Base-by-base conservation (phyloP, 2,888 invertebrate genomes). In the Agrochola macilenta region DNA sequence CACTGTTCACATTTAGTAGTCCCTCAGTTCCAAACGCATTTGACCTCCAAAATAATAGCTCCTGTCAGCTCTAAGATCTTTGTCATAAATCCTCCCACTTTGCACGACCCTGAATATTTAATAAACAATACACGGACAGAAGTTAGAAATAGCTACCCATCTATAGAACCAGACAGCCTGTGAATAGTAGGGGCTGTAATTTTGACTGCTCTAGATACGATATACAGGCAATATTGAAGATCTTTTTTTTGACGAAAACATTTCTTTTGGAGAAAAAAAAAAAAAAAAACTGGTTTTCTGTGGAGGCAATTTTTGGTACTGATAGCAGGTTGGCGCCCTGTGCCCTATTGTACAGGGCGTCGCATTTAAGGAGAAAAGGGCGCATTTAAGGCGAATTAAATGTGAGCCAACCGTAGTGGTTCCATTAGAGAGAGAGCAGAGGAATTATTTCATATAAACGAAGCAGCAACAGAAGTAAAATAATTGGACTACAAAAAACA, bases 71-170 rank as follows among this genome's bases (percentile, higher is more conserved):
- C 17, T 17, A 35, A 69, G 60, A 66, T 57, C 39, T 5, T 61
- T 81, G 30, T 54, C 54, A 49, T 70, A 65, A 82, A 76, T 75
- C 39, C 26, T 58, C n/a, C 14, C 4, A 46, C 46, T 79, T 49
- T 43, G 57, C 5, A 23, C 49, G 39, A 61, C 26, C 35, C 54
- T 23, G n/a, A 74, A 74, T 73, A 64, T 71, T 65, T 75, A 61
- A 78, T 64, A 72, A 30, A 39, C 49, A 35, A 30, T 26, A 65
- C 8, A 11, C 9, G 58, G 79, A 23, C 46, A 26, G 65, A 54
- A 46, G 23, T 35, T 49, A 49, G 39, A 57, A n/a, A 66, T 65
- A 66, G 9, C 30, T 80, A 49, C 30, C 12, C 14, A 54, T 66
- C 23, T 61, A 69, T 17, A 80, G 60, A 23, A 23, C 30, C 35